A percentile compares a stretch with the other conserved stretches of the same genome.
phyloP scores from a whole-genome alignment of 1,140 invertebrate genomes.

The Odontomachus brunneus region DNA sequence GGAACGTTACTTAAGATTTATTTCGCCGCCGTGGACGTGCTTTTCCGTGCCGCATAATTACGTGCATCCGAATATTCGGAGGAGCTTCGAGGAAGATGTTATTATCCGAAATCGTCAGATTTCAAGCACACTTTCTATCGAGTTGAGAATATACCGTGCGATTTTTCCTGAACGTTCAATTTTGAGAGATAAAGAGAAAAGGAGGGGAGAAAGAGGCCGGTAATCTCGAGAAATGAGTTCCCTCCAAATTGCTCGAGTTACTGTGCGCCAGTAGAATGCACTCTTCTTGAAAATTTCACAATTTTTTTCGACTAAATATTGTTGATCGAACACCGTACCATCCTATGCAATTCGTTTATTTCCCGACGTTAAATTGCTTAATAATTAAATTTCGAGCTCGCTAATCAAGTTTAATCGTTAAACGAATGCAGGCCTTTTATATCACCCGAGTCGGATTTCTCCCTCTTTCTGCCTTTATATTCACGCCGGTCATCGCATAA shows the following conservation, averaged over 20 bases:
- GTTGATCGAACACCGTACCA: constrained; percentile 3
- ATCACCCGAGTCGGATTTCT: constrained; percentile 33
- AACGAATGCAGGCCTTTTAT: constrained; percentile 12
- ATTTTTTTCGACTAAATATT: background rate
- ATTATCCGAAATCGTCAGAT: background rate
- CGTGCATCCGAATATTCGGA: background rate
- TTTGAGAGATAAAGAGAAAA: no score
- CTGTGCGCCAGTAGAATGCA: background rate
- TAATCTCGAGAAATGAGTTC: background rate
- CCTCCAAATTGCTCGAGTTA: constrained; percentile 1
- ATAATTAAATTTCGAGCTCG: constrained; percentile 53
- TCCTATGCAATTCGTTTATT: constrained; percentile 31
- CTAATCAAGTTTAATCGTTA: constrained; percentile 27
- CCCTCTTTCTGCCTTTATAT: background rate
- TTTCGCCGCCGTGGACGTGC: background rate
- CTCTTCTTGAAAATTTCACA: constrained; percentile 1
- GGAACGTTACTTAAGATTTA: background rate
- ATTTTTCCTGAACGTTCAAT: background rate
- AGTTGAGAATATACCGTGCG: background rate
- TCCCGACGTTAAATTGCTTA: background rate
- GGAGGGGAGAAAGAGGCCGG: no score
- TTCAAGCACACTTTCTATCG: background rate
- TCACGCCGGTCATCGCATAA: background rate
- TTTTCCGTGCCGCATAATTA: no score
- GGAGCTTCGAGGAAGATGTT: background rate